Conservation (phyloP, 2,797 vertebrate genomes). For the Eospalax fontanierii region DNA sequence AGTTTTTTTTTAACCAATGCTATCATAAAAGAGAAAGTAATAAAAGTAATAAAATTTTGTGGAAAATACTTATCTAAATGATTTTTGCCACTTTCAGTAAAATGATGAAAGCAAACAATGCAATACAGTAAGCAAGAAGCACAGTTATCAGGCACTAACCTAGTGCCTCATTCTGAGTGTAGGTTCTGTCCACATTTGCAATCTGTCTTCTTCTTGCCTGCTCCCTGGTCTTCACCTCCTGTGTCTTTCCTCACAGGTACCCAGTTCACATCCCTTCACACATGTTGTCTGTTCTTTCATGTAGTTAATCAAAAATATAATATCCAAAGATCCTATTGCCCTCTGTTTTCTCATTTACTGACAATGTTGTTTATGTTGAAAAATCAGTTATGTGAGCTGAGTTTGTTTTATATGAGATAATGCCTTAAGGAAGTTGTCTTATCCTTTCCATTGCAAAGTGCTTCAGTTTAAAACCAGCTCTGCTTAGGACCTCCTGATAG, state of each 20-base stretch:
- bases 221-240: neutral
- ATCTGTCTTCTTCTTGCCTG: neutral
- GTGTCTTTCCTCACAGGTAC: neutral
- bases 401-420: neutral
- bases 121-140: constrained; percentile 42
- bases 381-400: neutral
- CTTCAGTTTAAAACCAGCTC: constrained; percentile 49
- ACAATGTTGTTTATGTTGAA: neutral
- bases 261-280: neutral
- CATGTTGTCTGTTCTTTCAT: neutral
- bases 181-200: neutral
- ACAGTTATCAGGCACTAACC: too few species aligned
- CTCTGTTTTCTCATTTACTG: neutral
- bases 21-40: constrained; percentile 55
- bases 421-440: neutral
- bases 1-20: constrained; percentile 43
- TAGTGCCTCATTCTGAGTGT: neutral
- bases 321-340: neutral
- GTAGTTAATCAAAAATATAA: constrained; percentile 8
- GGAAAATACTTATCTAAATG: constrained; percentile 15
- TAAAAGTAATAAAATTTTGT: neutral
- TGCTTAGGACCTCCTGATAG: neutral
- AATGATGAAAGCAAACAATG: neutral
- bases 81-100: constrained; percentile 64
- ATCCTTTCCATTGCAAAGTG: neutral